A percentile compares a stretch with the other conserved stretches of the same genome.
Evolutionary conservation across 2,113 vertebrate species (phyloP).

Genomic region (Clarias macrocephalus): DNA sequence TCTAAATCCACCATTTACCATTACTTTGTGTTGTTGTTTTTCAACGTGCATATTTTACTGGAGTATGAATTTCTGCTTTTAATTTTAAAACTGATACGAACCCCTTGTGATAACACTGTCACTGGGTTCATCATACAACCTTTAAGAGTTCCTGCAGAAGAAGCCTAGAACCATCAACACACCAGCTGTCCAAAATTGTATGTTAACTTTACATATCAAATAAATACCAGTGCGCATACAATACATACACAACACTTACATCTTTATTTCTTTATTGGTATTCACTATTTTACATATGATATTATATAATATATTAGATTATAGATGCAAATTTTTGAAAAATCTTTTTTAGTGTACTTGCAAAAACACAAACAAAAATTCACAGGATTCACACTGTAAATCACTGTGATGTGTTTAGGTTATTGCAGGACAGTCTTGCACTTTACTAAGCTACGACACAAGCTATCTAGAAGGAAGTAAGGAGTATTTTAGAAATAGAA

Average conservation of each 20-base stretch:
- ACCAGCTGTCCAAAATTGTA: too few species aligned
- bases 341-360: background rate
- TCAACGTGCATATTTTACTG: too few species aligned
- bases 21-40: too few species aligned
- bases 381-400: background rate
- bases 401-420: background rate
- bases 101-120: too few species aligned
- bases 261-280: background rate
- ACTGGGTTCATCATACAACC: too few species aligned
- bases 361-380: background rate
- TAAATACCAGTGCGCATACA: background rate
- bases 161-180: too few species aligned
- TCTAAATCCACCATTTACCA: too few species aligned
- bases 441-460: background rate
- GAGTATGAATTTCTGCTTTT: too few species aligned
- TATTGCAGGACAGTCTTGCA: background rate
- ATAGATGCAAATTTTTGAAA: background rate
- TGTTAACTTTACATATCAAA: background rate
- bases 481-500: background rate
- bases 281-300: background rate
- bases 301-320: too few species aligned
- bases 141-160: too few species aligned
- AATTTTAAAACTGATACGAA: too few species aligned
- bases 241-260: background rate
- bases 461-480: background rate